These are phyloP conservation scores for Enteromius viviparus DNA, from an alignment of 2,797 vertebrate species.

Conservation along the genomic window DNA sequence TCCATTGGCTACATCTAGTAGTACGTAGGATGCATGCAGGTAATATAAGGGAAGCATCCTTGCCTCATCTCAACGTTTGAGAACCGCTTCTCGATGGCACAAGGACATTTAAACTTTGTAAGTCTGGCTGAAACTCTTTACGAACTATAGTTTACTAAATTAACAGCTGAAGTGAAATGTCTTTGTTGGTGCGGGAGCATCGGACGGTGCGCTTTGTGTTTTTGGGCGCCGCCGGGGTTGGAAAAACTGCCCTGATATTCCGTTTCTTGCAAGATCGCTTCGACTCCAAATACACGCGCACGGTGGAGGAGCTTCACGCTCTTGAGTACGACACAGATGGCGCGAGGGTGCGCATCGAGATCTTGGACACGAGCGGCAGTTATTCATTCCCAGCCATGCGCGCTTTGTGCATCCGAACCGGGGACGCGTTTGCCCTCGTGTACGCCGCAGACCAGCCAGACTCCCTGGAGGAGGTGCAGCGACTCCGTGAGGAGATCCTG, in stretches of 20 bases:
- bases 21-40: not conserved
- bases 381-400: slow-evolving; percentile 82
- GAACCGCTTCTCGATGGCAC: not conserved
- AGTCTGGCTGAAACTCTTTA: not conserved
- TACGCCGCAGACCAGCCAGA: slow-evolving; percentile 71
- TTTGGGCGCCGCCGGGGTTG: slow-evolving; percentile 76
- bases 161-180: not conserved
- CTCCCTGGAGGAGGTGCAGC: slow-evolving; percentile 72
- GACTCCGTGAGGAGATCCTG: slow-evolving; percentile 75
- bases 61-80: not conserved
- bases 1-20: slow-evolving; percentile 20
- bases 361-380: slow-evolving; percentile 80
- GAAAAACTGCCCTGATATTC: slow-evolving; percentile 77
- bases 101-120: not conserved
- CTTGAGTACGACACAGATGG: slow-evolving; percentile 65
- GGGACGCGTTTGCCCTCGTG: slow-evolving; percentile 76
- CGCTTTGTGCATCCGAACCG: slow-evolving; percentile 75
- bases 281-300: slow-evolving; percentile 73
- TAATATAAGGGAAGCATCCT: slow-evolving; percentile 21
- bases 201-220: slow-evolving; percentile 72
- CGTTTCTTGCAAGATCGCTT: slow-evolving; percentile 74
- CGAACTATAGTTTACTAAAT: not conserved
- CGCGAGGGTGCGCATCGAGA: slow-evolving; percentile 69
- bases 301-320: slow-evolving; percentile 78
- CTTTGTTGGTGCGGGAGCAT: slow-evolving; percentile 53